Percentiles rank a stretch among this genome's conserved stretches.
Conservation (phyloP, 2,797 vertebrate genomes). For the Triplophysa bombifrons region DNA sequence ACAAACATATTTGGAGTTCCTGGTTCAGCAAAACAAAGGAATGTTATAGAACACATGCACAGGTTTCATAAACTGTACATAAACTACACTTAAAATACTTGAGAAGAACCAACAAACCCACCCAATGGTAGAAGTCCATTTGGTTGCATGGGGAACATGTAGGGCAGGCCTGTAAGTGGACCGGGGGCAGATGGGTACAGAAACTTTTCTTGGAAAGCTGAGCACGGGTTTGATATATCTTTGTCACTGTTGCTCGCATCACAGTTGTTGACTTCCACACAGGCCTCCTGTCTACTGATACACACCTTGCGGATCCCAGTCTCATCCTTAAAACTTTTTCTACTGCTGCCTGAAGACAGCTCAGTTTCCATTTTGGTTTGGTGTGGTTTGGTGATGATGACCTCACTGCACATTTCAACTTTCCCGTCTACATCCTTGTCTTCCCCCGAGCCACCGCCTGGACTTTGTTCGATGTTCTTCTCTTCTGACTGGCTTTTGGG, state of each 20-base stretch:
- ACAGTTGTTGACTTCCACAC: conserved; percentile 73
- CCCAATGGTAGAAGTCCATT: conserved; percentile 77
- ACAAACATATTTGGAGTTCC: conserved; percentile 80
- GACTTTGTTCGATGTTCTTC: conserved; percentile 76
- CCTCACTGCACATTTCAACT: conserved; percentile 79
- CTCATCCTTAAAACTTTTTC: conserved; percentile 79
- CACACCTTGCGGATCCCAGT: conserved; percentile 74
- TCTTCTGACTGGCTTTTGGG: conserved; percentile 81
- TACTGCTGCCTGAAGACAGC: conserved; percentile 59
- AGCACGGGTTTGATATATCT: conserved; percentile 75
- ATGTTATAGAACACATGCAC: not conserved
- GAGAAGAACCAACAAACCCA: conserved; percentile 55
- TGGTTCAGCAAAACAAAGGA: conserved; percentile 57
- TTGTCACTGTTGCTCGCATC: conserved; percentile 74
- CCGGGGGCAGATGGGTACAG: conserved; percentile 75
- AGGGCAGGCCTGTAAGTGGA: conserved; percentile 77
- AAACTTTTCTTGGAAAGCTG: conserved; percentile 83
- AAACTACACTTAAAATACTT: not conserved
- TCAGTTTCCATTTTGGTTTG: conserved; percentile 78
- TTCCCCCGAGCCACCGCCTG: conserved; percentile 73
- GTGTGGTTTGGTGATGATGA: conserved; percentile 69
- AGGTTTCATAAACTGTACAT: not conserved
- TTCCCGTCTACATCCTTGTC: conserved; percentile 83
- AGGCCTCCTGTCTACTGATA: conserved; percentile 66
- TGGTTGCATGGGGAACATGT: conserved; percentile 79